Evolutionary conservation across 53 echinoderm and acorn worm genomes (phyloP).

Genomic region (Antedon mediterranea): DNA sequence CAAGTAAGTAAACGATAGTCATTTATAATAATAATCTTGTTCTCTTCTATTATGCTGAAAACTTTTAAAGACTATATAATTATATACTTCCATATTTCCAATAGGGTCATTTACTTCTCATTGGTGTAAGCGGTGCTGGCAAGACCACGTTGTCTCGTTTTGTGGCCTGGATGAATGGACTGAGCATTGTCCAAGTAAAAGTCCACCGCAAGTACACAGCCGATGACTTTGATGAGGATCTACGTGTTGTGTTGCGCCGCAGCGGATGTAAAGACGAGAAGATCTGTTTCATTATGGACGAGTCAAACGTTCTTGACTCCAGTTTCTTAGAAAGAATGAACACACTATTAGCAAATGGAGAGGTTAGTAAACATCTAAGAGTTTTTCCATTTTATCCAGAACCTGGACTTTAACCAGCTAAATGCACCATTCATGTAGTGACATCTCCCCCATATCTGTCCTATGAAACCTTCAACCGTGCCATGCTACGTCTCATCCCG

Average conservation of each 20-base stretch:
- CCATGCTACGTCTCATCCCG: constrained; percentile 73
- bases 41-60: too few species aligned
- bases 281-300: constrained; percentile 99
- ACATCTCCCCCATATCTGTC: too few species aligned
- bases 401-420: too few species aligned
- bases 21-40: too few species aligned
- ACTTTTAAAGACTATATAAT: too few species aligned
- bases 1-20: constrained; percentile 65
- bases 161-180: constrained; percentile 99
- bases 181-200: constrained; percentile 99
- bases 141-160: constrained; percentile 99
- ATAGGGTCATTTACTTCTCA: constrained; percentile 93
- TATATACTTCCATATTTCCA: not conserved
- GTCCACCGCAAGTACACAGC: constrained; percentile 99
- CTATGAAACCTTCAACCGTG: constrained; percentile 93
- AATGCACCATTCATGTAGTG: too few species aligned
- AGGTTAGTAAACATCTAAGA: constrained; percentile 26
- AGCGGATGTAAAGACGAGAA: constrained; percentile 97
- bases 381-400: not conserved
- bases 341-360: constrained; percentile 95
- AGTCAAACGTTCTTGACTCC: constrained; percentile 89
- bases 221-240: constrained; percentile 95
- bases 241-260: constrained; percentile 61
- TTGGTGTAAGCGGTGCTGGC: constrained; percentile 94
- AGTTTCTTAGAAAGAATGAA: constrained; percentile 99